Base-by-base conservation (phyloP, 2,888 invertebrate genomes). In the Priocnemis perturbator region DNA sequence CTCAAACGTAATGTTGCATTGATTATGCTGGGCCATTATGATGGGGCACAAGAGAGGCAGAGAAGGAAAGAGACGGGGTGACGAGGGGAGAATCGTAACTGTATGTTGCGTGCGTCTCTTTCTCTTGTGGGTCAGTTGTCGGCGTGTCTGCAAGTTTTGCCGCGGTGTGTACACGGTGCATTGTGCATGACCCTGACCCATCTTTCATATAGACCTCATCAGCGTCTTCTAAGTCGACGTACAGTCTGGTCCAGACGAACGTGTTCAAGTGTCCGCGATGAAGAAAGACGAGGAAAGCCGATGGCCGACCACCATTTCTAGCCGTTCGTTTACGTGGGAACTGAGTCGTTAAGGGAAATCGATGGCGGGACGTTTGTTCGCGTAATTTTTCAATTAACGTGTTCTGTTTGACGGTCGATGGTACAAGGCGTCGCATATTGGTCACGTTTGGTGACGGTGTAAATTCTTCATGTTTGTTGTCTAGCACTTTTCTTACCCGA, bases 181-280 rank as follows among this genome's bases (percentile, higher is more conserved):
- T 84, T 80, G 83, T 83, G 77, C 73, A 78, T 85, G 85, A 85
- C 85, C 85, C 83, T 85, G 85, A 85, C 85, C 85, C 85, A 85
- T 84, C 84, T 85, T 82, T 83, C 81, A 81, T 85, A 84, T 80
- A 83, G 78, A 83, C 73, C 83, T 85, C 81, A 84, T 85, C 83
- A 84, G 73, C 74, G 82, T 84, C 82, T 83, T 85, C 82, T 81
- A 78, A 85, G 83, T 81, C 76, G 77, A 71, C 64, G 84, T 85
- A 84, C 84, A 84, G 83, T 83, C 82, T 48, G 71, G 64, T 72
- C 75, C 73, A 79, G 73, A 75, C 74, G 67, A 37, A 64, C 59
- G 60, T n/a, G n/a, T 59, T 60, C 63, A 69, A 48, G 60, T 23
- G 63, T 69, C 57, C 11, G 45, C 47, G 60, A 30, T 59, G 71